Evolutionary conservation across 2,888 invertebrate genomes (phyloP).

Genomic region (Synanthedon formicaeformis): DNA sequence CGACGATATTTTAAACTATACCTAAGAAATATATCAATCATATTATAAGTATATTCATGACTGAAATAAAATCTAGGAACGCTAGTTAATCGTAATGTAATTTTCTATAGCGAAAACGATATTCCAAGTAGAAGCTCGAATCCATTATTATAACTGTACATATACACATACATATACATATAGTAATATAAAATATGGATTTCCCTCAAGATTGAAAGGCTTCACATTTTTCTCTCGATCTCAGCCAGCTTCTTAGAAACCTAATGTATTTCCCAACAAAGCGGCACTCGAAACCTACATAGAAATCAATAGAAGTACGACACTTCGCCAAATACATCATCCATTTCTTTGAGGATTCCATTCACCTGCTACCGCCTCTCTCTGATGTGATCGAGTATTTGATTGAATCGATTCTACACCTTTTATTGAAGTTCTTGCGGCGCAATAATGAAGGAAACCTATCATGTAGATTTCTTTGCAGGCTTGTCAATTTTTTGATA

Average conservation of each 20-base stretch:
- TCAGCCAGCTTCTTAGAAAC: conserved; percentile 1
- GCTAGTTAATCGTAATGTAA: background rate
- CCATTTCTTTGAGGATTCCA: conserved; percentile 1
- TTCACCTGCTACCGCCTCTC: conserved; percentile 3
- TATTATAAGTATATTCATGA: background rate
- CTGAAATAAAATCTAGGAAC: background rate
- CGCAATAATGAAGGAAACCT: too few relatives aligned
- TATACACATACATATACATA: background rate
- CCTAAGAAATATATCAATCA: too few relatives aligned
- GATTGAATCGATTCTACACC: background rate
- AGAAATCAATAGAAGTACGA: conserved; percentile 3
- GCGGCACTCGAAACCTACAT: conserved; percentile 6
- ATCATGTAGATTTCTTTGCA: too few relatives aligned
- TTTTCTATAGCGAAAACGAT: background rate
- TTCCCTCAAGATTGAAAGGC: conserved; percentile 1
- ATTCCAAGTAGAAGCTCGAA: background rate
- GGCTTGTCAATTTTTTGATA: too few relatives aligned
- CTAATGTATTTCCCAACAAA: conserved; percentile 9
- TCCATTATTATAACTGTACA: too few relatives aligned
- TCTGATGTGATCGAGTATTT: conserved; percentile 1
- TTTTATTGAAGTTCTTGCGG: background rate
- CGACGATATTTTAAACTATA: too few relatives aligned
- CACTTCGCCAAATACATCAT: conserved; percentile 6
- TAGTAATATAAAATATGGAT: background rate
- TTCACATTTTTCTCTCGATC: background rate